A percentile compares a stretch with the other conserved stretches of the same genome.
Evolutionary conservation across 2,113 vertebrate species (phyloP).

Genomic region (Lanius collurio): DNA sequence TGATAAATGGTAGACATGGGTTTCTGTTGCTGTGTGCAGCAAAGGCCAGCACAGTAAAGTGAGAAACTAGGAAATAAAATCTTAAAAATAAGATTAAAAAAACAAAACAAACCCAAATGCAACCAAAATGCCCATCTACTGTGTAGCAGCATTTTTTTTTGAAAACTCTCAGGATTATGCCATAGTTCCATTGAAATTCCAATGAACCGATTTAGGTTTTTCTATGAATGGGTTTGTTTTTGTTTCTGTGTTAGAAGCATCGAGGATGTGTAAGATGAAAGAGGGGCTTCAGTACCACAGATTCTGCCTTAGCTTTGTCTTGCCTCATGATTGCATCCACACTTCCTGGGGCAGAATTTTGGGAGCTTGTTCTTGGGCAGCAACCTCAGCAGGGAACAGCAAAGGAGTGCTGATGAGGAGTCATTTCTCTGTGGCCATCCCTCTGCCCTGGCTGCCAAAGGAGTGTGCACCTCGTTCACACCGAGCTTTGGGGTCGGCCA

Average conservation of each 20-base stretch:
- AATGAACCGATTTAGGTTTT: not conserved
- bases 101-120: not conserved
- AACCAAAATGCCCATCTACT: not conserved
- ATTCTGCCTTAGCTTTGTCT: not conserved
- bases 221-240: not conserved
- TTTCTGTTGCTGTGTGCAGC: not conserved
- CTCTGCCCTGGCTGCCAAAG: not conserved
- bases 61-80: not conserved
- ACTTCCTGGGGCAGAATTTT: not conserved
- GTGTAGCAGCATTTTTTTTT: not conserved
- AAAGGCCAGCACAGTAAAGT: not conserved
- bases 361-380: not conserved
- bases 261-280: not conserved
- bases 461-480: not conserved
- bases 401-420: not conserved
- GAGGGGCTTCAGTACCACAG: not conserved
- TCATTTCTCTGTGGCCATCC: not conserved
- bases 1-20: not conserved
- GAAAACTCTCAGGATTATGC: not conserved
- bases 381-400: not conserved
- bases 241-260: not conserved
- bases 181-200: not conserved
- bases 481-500: too few relatives aligned
- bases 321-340: fast-evolving
- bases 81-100: not conserved